phyloP scores from a whole-genome alignment of 2,113 vertebrate species.

The Rhegmatorhina hoffmannsi region DNA sequence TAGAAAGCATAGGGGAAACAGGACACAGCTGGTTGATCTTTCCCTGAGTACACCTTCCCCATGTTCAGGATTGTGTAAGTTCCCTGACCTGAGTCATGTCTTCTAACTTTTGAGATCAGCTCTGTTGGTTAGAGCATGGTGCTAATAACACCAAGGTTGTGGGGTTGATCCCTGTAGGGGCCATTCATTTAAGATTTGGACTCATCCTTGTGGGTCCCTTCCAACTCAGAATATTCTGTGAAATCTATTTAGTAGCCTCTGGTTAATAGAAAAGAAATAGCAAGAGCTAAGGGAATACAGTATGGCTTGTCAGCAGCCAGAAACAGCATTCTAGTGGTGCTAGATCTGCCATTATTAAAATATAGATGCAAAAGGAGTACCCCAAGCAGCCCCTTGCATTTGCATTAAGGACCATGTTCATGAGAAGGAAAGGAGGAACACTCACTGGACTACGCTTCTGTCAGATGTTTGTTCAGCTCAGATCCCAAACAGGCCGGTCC shows the following conservation, averaged over 20 bases:
- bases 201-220: neutral
- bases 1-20: no score
- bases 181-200: neutral
- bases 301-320: neutral
- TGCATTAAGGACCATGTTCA: neutral
- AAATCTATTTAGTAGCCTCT: neutral
- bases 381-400: neutral
- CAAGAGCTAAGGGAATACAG: neutral
- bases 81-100: no score
- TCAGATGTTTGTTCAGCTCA: neutral
- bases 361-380: neutral
- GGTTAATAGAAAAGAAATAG: neutral
- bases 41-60: no score
- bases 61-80: no score
- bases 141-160: neutral
- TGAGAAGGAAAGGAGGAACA: neutral
- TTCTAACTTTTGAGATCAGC: no score
- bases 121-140: no score
- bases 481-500: accelerated
- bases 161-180: neutral
- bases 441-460: neutral
- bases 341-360: neutral
- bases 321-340: neutral
- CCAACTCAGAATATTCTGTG: neutral
- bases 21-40: no score